Evolutionary conservation across 2,888 invertebrate genomes (phyloP), one percentile per base, ranked within the genome.

Genomic region (Bibio marci): DNA sequence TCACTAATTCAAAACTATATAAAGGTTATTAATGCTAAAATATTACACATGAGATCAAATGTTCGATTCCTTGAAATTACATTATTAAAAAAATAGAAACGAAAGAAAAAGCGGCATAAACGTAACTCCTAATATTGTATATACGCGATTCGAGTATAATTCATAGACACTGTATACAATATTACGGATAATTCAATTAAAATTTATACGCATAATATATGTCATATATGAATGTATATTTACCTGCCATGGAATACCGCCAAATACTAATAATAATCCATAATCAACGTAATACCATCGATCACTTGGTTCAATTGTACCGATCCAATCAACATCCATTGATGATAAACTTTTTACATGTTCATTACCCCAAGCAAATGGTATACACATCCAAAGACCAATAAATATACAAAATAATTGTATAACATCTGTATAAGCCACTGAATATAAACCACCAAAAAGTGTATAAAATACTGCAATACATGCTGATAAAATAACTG

Each of bases 351-450:
- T 78, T 52, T 74, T 70, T 11, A 94, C 92, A 53, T 85, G 80
- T 14, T 80, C 76, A 63, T 90, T 81, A 44, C 74, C 68, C 81
- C 92, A 81, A 11, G 94, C 91, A 58, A 94, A 95, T 0, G 95
- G 95, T 47, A 95, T 90, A 58, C 94, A 91, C 74, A 97, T 78
- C 95, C 95, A 95, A 60, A 98, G 68, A 25, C 97, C 97, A 52
- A 95, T 76, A 64, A 97, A 94, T 57, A 97, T 95, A 66, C 94
- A 95, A 67, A 92, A 90, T 35, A 97, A 71, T 64, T 97, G 95
- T 51, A 97, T 90, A 52, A 97, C 95, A 61, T 97, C 95, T 1
- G 97, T 98, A 61, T 97, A 98, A 2, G 97, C 97, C 43, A 98
- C 97, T 39, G 94, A 83, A 66, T 98, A 98, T 33, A 98, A 74